Conservation (phyloP, 2,888 invertebrate genomes). For the Geotrupes spiniger region DNA sequence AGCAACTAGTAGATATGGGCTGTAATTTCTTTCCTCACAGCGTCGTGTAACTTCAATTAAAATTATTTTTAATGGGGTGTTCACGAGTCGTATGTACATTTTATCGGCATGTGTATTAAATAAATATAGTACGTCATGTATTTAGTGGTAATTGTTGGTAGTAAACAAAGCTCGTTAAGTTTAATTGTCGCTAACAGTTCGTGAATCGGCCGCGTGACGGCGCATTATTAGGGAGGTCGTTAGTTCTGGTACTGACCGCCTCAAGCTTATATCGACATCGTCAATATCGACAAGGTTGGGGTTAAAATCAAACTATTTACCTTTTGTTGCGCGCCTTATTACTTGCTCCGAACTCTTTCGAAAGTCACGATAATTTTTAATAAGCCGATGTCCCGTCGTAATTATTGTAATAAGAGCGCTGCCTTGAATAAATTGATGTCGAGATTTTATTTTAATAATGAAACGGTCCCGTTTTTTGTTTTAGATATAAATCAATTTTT, state of each 20-base stretch:
- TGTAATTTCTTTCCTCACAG: not conserved
- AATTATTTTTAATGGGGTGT: constrained; percentile 4
- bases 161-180: constrained; percentile 46
- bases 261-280: constrained; percentile 28
- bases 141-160: constrained; percentile 41
- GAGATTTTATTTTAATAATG: no score
- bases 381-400: no score
- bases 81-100: not conserved
- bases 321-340: no score
- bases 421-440: no score
- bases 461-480: no score
- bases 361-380: no score
- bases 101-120: constrained; percentile 15
- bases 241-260: constrained; percentile 35
- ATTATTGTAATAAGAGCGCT: no score
- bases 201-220: constrained; percentile 45
- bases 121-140: constrained; percentile 28
- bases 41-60: constrained; percentile 2
- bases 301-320: not conserved
- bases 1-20: no score
- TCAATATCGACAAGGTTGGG: constrained; percentile 12
- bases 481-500: no score
- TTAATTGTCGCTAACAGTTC: constrained; percentile 47
- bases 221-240: constrained; percentile 41
- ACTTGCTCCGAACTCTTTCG: no score